Percentiles rank a stretch among this genome's conserved stretches.
Conservation (phyloP, 2,113 vertebrate species). For the Bos javanicus region DNA sequence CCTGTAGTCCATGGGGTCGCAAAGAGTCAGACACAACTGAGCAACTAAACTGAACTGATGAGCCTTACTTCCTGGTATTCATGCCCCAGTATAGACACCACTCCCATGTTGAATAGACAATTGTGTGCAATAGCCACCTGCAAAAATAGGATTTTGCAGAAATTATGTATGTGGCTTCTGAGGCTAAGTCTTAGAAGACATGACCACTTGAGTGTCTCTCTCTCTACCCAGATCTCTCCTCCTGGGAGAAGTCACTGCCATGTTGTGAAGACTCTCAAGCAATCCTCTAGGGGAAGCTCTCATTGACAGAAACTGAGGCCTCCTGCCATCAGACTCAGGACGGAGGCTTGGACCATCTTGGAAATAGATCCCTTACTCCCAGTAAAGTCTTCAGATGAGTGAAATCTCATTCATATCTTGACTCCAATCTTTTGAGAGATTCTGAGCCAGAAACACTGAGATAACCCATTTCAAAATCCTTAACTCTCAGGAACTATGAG, state of each 20-base stretch:
- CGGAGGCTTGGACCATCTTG: background rate
- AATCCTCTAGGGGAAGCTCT: background rate
- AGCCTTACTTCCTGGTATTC: background rate
- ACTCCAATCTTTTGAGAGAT: background rate
- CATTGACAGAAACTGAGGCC: background rate
- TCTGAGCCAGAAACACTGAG: background rate
- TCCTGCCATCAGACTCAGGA: background rate
- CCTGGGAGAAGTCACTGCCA: background rate
- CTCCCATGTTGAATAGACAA: background rate
- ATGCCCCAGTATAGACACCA: background rate
- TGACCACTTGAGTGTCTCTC: background rate
- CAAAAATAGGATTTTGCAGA: background rate
- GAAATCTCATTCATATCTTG: background rate
- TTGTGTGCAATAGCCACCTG: background rate
- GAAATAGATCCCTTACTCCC: background rate
- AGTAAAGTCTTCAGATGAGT: background rate
- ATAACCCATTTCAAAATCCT: background rate
- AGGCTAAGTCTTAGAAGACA: background rate
- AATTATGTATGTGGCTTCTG: background rate
- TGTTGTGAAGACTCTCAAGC: background rate
- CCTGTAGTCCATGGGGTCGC: background rate
- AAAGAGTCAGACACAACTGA: background rate
- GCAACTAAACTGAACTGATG: background rate
- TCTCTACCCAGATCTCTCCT: background rate
- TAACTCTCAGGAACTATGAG: background rate